Base-by-base conservation (phyloP, 37 sponge, comb jelly and placozoan species). In the Agelas oroides region DNA sequence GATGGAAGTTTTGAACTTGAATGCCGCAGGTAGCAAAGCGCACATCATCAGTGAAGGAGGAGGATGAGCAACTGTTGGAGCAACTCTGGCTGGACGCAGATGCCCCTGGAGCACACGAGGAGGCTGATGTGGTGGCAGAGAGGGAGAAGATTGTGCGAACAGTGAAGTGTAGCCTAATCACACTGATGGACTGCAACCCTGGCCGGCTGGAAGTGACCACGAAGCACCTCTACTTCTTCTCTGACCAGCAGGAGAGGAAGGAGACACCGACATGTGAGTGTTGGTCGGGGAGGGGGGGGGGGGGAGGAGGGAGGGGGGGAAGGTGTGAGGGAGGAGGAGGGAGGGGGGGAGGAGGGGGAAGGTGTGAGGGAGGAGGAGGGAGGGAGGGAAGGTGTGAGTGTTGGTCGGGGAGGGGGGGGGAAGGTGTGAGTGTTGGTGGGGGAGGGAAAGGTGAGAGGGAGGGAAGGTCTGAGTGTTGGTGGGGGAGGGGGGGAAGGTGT, bases 191-290 rank as follows among this genome's bases (percentile, higher is more conserved):
- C 19, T 53, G 58, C 23, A 80, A 90, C 25, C 87, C 95, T 17
- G 99, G 99, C 0, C 70, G 59, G 5, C 69, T 98, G 24, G 95
- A 96, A 62, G 87, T 99, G 56, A 92, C 97, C 39, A 94, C 73
- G 35, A 84, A 65, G 27, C 77, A 96, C 84, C 69, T 99, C 31
- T 91, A 86, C 85, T 99, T 96, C 78, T 75, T 80, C 36, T 79
- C 92, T 3, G 88, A 90, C 59, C 73, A 76, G 20, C 84, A 73
- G 34, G 88, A 87, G 62, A 87, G 79, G 73, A 83, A 87, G 53
- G 70, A 79, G 34, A 58, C 58, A 33, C 78, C 73, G 37, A 66
- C 71, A 5, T 86, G 86, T 86, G 40, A 87, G 88, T 71, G 18
- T 39, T 12, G 15, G 0, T 1, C 54, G 25, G 23, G n/a, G n/a